These are phyloP conservation scores for Zaprionus vittiger DNA, from an alignment of 1,140 invertebrate species.

Conservation along the genomic window DNA sequence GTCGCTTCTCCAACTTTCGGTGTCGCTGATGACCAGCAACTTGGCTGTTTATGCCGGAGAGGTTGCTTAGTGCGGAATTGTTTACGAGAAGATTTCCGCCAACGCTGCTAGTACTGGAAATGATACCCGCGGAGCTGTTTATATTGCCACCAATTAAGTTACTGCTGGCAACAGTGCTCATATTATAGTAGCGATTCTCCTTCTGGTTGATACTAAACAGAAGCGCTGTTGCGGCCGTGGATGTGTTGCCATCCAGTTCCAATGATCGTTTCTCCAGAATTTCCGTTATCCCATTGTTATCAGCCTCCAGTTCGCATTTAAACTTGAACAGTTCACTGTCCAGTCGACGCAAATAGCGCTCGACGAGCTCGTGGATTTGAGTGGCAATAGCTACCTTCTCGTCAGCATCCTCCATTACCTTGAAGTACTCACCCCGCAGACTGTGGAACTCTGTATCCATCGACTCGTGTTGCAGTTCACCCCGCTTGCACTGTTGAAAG, in stretches of 20 bases:
- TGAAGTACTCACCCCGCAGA: conserved; percentile 95
- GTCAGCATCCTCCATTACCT: conserved; percentile 96
- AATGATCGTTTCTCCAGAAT: conserved; percentile 96
- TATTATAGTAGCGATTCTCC: conserved; percentile 85
- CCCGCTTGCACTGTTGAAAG: conserved; percentile 93
- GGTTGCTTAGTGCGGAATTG: conserved; percentile 5
- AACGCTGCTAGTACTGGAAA: conserved; percentile 27
- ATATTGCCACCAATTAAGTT: conserved; percentile 13
- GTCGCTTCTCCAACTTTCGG: conserved; percentile 85
- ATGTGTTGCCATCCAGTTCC: conserved; percentile 88
- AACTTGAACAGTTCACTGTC: conserved; percentile 98
- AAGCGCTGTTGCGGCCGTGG: conserved; percentile 68
- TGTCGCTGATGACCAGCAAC: conserved; percentile 51
- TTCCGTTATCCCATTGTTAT: conserved; percentile 99
- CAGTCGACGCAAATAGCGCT: conserved; percentile 95
- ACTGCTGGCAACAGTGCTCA: conserved; percentile 23
- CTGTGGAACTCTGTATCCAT: conserved; percentile 93
- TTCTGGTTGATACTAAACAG: conserved; percentile 84
- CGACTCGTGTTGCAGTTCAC: conserved; percentile 90
- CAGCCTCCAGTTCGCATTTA: conserved; percentile 99
- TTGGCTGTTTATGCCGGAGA: conserved; percentile 11
- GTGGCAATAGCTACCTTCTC: conserved; percentile 95
- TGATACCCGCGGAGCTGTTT: conserved; percentile 44
- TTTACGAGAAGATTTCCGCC: conserved; percentile 10
- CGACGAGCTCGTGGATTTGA: conserved; percentile 97